phyloP scores from a whole-genome alignment of 2,888 invertebrate genomes.

The Cantharis lateralis region DNA sequence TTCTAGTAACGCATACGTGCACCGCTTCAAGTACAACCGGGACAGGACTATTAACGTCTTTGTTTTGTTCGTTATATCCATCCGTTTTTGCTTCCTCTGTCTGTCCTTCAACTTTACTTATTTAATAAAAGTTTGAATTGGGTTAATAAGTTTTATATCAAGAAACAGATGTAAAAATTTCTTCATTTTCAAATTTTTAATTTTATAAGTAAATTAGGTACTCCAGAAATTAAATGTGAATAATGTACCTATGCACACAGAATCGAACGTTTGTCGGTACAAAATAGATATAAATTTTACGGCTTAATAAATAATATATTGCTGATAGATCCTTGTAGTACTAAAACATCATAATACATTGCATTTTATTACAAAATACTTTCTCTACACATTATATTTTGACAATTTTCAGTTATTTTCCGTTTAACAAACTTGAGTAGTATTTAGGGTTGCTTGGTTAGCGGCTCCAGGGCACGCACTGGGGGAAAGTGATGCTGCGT shows the following conservation, averaged over 20 bases:
- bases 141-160: conserved; percentile 33
- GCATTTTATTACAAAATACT: background rate
- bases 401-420: conserved; percentile 8
- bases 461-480: conserved; percentile 47
- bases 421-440: conserved; percentile 38
- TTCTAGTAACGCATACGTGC: conserved; percentile 31
- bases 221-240: background rate
- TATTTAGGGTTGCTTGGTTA: conserved; percentile 43
- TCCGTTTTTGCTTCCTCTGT: conserved; percentile 49
- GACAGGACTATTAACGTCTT: conserved; percentile 45
- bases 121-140: conserved; percentile 39
- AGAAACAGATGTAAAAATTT: conserved; percentile 12
- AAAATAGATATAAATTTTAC: background rate
- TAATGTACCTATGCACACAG: background rate
- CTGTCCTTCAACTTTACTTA: conserved; percentile 45
- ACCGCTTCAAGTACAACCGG: conserved; percentile 33
- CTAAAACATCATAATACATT: background rate
- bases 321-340: background rate
- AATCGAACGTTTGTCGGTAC: background rate
- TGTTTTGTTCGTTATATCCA: conserved; percentile 55
- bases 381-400: background rate
- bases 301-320: background rate
- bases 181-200: background rate
- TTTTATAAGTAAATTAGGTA: background rate
- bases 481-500: conserved; percentile 56